A percentile compares a stretch with the other conserved stretches of the same genome.
Conservation (phyloP, 2,888 invertebrate species). For the Acronicta aceris region DNA sequence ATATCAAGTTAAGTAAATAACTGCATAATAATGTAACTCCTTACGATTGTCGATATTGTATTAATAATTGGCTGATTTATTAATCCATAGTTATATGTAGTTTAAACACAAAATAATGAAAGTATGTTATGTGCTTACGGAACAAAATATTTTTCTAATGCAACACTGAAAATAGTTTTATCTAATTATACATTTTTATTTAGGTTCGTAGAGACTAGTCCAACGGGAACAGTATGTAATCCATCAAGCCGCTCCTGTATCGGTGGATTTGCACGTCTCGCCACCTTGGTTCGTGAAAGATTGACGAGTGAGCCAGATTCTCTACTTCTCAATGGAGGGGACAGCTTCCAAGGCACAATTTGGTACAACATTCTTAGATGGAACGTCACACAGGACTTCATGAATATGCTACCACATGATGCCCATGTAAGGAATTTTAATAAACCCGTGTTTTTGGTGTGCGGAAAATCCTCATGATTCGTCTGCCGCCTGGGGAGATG, state of each 20-base stretch:
- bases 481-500: too few relatives aligned
- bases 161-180: too few relatives aligned
- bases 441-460: too few relatives aligned
- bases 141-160: too few relatives aligned
- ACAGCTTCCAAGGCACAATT: conserved; percentile 92
- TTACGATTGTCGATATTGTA: too few relatives aligned
- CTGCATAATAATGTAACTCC: too few relatives aligned
- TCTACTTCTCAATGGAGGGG: conserved; percentile 91
- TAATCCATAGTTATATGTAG: too few relatives aligned
- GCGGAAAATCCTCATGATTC: too few relatives aligned
- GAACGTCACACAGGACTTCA: conserved; percentile 93
- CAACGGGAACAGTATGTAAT: conserved; percentile 88
- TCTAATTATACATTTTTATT: neutral
- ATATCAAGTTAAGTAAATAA: too few relatives aligned
- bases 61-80: too few relatives aligned
- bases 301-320: conserved; percentile 88
- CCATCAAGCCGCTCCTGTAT: conserved; percentile 87
- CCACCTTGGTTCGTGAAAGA: conserved; percentile 85
- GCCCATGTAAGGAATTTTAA: conserved; percentile 90
- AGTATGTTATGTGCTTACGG: too few relatives aligned
- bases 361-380: conserved; percentile 94
- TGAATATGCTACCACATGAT: conserved; percentile 93
- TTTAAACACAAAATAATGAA: too few relatives aligned
- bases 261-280: conserved; percentile 92
- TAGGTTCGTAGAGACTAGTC: conserved; percentile 91